Evolutionary conservation across 2,797 vertebrate species (phyloP).

Genomic region (Myiotriccus ornatus): DNA sequence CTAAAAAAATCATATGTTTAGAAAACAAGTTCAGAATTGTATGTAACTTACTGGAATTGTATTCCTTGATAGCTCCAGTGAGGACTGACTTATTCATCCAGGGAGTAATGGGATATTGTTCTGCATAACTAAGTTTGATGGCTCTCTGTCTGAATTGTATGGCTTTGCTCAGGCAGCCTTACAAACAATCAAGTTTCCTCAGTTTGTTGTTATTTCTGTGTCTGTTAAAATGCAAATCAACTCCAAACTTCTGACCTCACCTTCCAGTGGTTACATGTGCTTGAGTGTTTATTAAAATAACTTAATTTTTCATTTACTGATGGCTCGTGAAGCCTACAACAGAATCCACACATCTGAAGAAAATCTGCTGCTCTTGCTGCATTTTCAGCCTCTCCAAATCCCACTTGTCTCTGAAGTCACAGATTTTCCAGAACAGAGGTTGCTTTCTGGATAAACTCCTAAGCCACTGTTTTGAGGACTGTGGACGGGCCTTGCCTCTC

Average conservation of each 20-base stretch:
- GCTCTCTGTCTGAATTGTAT: not conserved
- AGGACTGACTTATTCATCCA: not conserved
- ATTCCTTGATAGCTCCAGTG: not conserved
- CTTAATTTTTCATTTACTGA: not conserved
- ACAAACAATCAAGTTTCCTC: not conserved
- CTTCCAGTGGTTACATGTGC: not conserved
- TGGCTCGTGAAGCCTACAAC: not conserved
- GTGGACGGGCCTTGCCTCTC: not conserved
- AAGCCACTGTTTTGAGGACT: not conserved
- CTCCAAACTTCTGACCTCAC: not conserved
- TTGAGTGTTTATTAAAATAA: not conserved
- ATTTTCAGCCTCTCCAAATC: not conserved
- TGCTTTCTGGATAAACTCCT: not conserved
- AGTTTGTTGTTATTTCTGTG: not conserved
- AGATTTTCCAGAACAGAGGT: not conserved
- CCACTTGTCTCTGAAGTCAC: not conserved
- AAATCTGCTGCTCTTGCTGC: not conserved
- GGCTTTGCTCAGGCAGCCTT: not conserved
- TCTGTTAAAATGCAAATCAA: not conserved
- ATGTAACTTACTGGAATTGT: not conserved
- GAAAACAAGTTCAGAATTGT: conserved; percentile 8
- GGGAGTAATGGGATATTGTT: not conserved
- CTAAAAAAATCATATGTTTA: not conserved
- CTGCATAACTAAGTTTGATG: conserved; percentile 1
- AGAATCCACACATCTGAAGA: not conserved